Percentiles rank a stretch among this genome's conserved stretches.
phyloP scores from a whole-genome alignment of 2,113 vertebrate genomes.

The Calypte anna region DNA sequence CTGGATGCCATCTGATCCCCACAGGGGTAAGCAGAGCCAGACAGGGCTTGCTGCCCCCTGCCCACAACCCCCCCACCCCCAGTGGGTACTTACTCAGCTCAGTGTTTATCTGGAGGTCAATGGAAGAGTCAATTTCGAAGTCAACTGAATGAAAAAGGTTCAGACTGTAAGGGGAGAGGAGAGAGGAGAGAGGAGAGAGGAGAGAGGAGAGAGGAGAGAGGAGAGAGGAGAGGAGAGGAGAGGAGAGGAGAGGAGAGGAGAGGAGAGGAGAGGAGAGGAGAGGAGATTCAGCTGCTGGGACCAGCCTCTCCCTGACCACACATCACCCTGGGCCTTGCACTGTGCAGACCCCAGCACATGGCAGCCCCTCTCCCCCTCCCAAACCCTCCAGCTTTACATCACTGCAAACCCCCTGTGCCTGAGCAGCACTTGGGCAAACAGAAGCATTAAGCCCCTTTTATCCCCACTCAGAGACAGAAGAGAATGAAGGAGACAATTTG shows the following conservation, averaged over 20 bases:
- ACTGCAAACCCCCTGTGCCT: not conserved
- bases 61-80: accelerated
- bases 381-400: not conserved
- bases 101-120: slow-evolving; percentile 82
- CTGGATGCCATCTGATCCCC: accelerated
- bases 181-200: no score
- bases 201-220: no score
- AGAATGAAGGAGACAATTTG: not conserved
- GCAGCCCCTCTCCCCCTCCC: not conserved
- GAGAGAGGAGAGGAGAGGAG: no score
- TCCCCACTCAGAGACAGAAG: accelerated
- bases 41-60: accelerated
- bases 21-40: accelerated
- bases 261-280: not conserved
- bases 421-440: accelerated
- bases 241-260: no score
- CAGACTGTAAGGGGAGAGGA: slow-evolving; percentile 64
- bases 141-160: slow-evolving; percentile 75
- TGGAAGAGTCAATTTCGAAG: slow-evolving; percentile 86
- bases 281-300: not conserved
- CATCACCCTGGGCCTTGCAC: accelerated
- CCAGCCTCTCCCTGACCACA: not conserved
- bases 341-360: not conserved
- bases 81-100: slow-evolving; percentile 80
- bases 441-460: not conserved